Base-by-base conservation (phyloP, 2,113 vertebrate genomes). In the Petroica traversi region DNA sequence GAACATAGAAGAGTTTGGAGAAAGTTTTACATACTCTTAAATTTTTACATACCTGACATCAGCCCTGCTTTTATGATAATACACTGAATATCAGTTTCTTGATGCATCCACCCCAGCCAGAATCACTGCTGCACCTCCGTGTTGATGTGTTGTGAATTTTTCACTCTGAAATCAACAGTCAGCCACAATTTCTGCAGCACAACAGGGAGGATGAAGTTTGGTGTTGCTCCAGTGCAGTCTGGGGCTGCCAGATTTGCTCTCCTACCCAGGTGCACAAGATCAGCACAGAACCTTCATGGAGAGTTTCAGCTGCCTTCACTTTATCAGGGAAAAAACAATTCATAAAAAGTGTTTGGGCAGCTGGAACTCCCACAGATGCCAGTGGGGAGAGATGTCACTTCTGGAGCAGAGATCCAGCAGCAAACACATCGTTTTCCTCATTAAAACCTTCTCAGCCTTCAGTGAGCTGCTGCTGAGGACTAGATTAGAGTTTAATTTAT, bases 121-220 rank as follows among this genome's bases (percentile, higher is more conserved):
- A 86, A 59, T 55, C 43, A 54, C 19, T 40, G 22, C 12, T 26
- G 29, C 54, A 89, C 14, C 51, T 34, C 19, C 14, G 5, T 2
- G 4, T 11, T 0, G 0, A 12, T 2, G 4, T 19, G 1, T 23
- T 66, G 34, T 34, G 83, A 20, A 11, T n/a, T 14, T 62, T 23
- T 45, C 10, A 12, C 34, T 58, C 38, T 46, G 16, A 67, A 51
- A n/a, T 55, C 9, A 2, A 5, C 34, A 17, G 18, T 14, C 40
- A 88, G 68, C 40, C 41, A 58, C 6, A 51, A 48, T 54, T 80
- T 28, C 59, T 41, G 24, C 31, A 38, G 12, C 13, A 7, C 45
- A 48, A 3, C 0, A 1, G 3, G 24, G 62, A 64, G 58, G 46
- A 69, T 14, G 68, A 84, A 66, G 5, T 7, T 71, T 63, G 46